Evolutionary conservation across 2,888 invertebrate species (phyloP).

Genomic region (Lithophane socia): DNA sequence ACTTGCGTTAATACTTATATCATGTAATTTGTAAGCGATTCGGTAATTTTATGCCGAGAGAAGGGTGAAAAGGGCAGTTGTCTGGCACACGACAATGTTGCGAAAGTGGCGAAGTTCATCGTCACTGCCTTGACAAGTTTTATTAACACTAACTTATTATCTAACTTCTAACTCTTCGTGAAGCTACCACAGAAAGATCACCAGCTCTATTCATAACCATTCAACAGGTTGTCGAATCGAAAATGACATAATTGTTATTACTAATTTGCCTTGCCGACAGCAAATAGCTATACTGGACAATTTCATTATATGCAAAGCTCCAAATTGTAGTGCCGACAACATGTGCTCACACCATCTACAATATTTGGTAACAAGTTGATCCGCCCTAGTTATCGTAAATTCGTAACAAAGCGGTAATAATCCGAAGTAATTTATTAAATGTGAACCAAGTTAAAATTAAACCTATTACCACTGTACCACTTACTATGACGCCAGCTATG

Average conservation of each 20-base stretch:
- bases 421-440: slow-evolving; percentile 28
- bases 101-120: slow-evolving; percentile 18
- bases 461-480: slow-evolving; percentile 12
- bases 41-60: slow-evolving; percentile 36
- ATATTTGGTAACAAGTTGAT: slow-evolving; percentile 29
- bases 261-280: neutral
- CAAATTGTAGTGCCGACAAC: neutral
- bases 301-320: neutral
- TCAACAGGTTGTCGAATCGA: neutral
- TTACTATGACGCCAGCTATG: slow-evolving; percentile 36
- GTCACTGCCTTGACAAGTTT: slow-evolving; percentile 15
- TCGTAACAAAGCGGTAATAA: slow-evolving; percentile 30
- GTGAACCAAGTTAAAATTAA: slow-evolving; percentile 21
- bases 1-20: slow-evolving; percentile 5
- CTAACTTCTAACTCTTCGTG: neutral
- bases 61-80: slow-evolving; percentile 48
- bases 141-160: neutral
- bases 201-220: neutral
- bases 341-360: neutral
- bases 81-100: slow-evolving; percentile 14
- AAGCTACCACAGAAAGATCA: neutral
- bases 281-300: neutral
- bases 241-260: neutral
- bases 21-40: slow-evolving; percentile 48
- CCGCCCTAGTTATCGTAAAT: slow-evolving; percentile 19